Base-by-base conservation (phyloP, 2,113 vertebrate genomes). In the Okapia johnstoni region DNA sequence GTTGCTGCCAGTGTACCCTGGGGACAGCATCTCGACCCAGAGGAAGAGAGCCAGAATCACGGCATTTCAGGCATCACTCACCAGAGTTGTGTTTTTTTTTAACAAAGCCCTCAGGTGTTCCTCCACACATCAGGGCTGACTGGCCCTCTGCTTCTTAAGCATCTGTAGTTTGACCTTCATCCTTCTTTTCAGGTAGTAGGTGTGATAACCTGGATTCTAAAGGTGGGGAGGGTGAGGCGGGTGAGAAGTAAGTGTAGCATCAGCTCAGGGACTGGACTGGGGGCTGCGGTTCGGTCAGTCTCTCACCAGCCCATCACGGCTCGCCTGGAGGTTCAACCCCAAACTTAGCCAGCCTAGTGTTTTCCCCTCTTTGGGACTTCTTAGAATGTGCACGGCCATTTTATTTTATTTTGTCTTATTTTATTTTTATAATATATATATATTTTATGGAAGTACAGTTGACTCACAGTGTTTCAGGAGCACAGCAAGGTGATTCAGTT, bases 191-290 rank as follows among this genome's bases (percentile, higher is more conserved):
- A 91, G 52, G 3, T 2, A 36, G 83, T 25, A 0, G 30, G 16
- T 33, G 4, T 61, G 63, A 88, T 88, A 2, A 2, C 26, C 40
- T 40, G 3, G 11, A 19, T 25, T 3, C 4, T 43, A 43, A n/a
- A 52, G 46, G 57, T 55, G 57, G 21, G 48, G 61, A 14, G 16
- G 25, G 5, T 21, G 84, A 58, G 8, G 16, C 5, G 2, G 52
- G 8, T 12, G 26, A 77, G n/a, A 54, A 12, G 11, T 26, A 6
- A 63, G 61, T 13, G 9, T 23, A 16, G 33, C 13, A 5, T 23
- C 7, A 2, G 70, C 52, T 43, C 7, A 15, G 6, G 46, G 33
- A 43, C 40, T 33, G 0, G 48, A 7, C 6, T 1, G 6, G 3
- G 6, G 52, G 33, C 25, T 58, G 48, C 23, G 0, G 4, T 23